Evolutionary conservation across 1,140 invertebrate species (phyloP).

Genomic region (Platorchestia sp.): DNA sequence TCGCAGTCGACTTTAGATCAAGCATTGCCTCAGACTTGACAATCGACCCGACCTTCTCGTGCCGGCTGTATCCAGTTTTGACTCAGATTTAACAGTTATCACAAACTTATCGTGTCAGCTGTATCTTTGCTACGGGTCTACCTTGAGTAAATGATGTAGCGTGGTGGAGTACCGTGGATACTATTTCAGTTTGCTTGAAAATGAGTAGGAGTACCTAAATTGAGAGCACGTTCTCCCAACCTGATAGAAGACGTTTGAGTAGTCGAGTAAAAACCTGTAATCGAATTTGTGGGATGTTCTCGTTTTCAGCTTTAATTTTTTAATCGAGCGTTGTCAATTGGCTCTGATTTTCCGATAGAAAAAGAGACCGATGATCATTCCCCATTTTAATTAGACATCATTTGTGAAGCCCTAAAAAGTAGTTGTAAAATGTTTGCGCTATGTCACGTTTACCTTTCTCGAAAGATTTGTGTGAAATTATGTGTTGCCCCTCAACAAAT

Average conservation of each 20-base stretch:
- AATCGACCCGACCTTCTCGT: background rate
- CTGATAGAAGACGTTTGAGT: background rate
- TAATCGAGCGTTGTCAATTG: background rate
- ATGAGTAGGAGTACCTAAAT: background rate
- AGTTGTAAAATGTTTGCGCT: background rate
- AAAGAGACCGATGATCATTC: background rate
- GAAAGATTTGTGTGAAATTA: too few relatives aligned
- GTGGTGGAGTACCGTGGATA: background rate
- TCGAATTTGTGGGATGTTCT: background rate
- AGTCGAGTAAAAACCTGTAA: background rate
- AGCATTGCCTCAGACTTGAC: background rate
- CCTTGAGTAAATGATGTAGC: background rate
- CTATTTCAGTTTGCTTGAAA: background rate
- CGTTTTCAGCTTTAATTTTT: background rate
- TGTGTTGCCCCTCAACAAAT: too few relatives aligned
- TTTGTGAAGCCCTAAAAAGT: background rate
- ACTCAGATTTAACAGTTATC: too few relatives aligned
- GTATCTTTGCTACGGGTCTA: background rate
- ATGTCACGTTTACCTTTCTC: background rate
- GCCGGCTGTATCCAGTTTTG: background rate
- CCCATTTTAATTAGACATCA: background rate
- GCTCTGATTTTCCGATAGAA: background rate
- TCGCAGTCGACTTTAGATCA: background rate
- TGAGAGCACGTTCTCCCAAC: background rate
- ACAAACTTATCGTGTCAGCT: too few relatives aligned